These are phyloP conservation scores for Ctena decussata DNA, from an alignment of 2,888 invertebrate species.

Conservation along the genomic window DNA sequence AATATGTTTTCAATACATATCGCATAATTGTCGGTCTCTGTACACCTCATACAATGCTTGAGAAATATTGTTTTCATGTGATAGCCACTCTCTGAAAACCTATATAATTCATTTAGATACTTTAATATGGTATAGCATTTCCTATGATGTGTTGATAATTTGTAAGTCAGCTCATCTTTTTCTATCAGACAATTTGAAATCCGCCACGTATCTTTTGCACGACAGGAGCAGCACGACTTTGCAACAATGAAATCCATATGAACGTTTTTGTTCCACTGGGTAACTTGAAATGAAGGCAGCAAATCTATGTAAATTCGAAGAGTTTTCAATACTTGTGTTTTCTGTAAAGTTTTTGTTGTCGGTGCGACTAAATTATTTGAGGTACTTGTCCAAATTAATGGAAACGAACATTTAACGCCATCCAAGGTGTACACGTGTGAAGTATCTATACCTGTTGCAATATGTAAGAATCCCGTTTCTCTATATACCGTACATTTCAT, in stretches of 20 bases:
- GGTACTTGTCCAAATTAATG: background rate
- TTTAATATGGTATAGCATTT: background rate
- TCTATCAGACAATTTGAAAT: background rate
- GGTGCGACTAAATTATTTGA: background rate
- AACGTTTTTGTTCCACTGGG: background rate
- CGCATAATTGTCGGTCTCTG: too few relatives aligned
- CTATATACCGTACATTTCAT: background rate
- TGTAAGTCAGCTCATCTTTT: background rate
- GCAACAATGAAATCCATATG: background rate
- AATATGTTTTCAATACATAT: too few relatives aligned
- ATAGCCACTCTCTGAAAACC: too few relatives aligned
- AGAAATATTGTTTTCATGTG: too few relatives aligned
- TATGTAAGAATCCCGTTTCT: background rate
- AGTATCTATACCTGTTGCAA: background rate
- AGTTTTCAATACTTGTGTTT: background rate
- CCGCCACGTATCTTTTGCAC: background rate
- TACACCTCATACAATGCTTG: too few relatives aligned
- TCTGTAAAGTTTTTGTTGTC: background rate
- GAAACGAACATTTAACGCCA: background rate
- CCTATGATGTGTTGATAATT: background rate
- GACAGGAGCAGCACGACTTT: background rate
- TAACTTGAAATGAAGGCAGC: background rate
- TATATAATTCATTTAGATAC: too few relatives aligned
- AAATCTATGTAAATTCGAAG: background rate
- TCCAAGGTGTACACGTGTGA: background rate